phyloP scores from a whole-genome alignment of 2,113 vertebrate genomes.

The Dipodomys merriami region DNA sequence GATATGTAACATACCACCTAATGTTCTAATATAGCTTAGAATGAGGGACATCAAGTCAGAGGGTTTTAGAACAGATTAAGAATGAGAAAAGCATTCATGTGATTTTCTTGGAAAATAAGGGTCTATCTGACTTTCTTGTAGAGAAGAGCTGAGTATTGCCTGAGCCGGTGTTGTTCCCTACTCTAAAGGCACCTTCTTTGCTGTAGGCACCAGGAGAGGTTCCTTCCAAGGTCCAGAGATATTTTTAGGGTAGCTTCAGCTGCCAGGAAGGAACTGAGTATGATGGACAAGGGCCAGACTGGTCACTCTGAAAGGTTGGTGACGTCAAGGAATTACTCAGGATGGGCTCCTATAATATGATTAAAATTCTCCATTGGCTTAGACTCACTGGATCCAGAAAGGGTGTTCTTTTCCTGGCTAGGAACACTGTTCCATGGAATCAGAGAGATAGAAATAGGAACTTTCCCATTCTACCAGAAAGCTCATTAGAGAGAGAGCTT shows the following conservation, averaged over 20 bases:
- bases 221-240: conserved; percentile 39
- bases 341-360: conserved; percentile 22
- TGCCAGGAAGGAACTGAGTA: conserved; percentile 43
- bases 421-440: background rate
- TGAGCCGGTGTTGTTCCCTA: background rate
- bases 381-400: conserved; percentile 8
- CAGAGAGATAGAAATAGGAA: conserved; percentile 27
- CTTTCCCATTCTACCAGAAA: conserved; percentile 35
- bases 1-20: background rate
- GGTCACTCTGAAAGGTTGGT: conserved; percentile 28
- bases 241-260: conserved; percentile 53
- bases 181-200: background rate
- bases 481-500: conserved; percentile 1
- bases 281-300: conserved; percentile 17
- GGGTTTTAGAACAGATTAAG: background rate
- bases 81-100: background rate
- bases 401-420: conserved; percentile 14
- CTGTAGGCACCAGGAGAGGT: background rate
- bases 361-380: conserved; percentile 50
- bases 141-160: background rate
- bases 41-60: background rate
- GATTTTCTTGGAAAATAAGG: conserved; percentile 8
- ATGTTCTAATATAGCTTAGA: background rate
- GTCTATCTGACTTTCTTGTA: background rate
- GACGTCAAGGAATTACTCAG: conserved; percentile 65